These are phyloP conservation scores for Caracal caracal DNA, from an alignment of 2,113 vertebrate species.

Conservation along the genomic window DNA sequence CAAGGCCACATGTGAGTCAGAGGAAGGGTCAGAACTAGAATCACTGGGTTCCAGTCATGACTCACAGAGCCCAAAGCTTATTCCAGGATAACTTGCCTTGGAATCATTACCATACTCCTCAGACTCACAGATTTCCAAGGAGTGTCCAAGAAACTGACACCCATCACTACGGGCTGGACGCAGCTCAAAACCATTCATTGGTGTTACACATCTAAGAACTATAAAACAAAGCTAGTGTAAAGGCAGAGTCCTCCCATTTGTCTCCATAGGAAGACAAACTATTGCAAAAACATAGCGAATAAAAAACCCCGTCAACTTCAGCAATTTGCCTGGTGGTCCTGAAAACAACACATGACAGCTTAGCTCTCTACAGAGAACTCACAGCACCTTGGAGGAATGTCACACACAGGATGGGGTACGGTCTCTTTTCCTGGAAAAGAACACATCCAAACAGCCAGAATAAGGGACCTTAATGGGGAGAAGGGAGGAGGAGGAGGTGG, in stretches of 20 bases:
- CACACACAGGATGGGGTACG: background rate
- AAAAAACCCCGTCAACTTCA: conserved; percentile 83
- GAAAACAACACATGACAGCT: conserved; percentile 71
- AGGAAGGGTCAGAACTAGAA: background rate
- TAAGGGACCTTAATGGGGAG: background rate
- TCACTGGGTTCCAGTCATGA: background rate
- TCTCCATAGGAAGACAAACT: conserved; percentile 82
- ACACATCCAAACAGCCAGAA: background rate
- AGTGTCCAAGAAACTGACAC: conserved; percentile 74
- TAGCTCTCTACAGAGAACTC: conserved; percentile 80
- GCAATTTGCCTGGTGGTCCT: conserved; percentile 79
- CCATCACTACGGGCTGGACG: conserved; percentile 75
- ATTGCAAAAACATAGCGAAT: conserved; percentile 85
- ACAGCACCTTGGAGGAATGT: conserved; percentile 73
- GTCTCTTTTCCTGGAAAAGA: conserved; percentile 43
- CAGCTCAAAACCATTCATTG: conserved; percentile 77
- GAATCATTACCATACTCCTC: conserved; percentile 58
- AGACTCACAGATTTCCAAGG: conserved; percentile 74
- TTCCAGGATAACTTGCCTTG: conserved; percentile 26
- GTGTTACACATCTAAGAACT: conserved; percentile 78
- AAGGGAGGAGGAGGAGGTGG: background rate
- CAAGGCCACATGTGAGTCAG: conserved; percentile 2
- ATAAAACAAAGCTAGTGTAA: conserved; percentile 77
- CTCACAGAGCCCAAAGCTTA: background rate
- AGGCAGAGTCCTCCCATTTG: conserved; percentile 81